Evolutionary conservation across 2,888 invertebrate species (phyloP), one percentile per base, ranked within the genome.

Genomic region (Lepidocyrtoides sp.): DNA sequence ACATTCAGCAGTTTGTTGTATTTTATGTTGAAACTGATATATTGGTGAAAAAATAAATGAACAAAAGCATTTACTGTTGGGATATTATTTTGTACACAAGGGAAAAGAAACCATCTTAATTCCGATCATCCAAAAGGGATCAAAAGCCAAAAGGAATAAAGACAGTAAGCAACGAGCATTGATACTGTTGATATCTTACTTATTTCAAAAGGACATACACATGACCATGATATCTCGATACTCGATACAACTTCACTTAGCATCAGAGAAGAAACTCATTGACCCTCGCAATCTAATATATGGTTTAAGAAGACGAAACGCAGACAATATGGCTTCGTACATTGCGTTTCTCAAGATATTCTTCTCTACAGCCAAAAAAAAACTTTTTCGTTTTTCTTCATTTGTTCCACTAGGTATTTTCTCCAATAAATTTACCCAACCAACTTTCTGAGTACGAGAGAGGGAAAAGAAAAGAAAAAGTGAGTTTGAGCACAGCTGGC

Each of bases 351-450:
- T 57, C 57, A 20, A 17, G 69, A 20, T 3, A 29, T 69, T 14
- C 32, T n/a, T n/a, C n/a, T n/a, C n/a, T n/a, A 69, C 32, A 32
- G 7, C 48, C 5, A 75, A 77, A 75, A 75, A 26, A 29, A 60
- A 82, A 26, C 57, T 77, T 51, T 60, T 60, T 63, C 54, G 14
- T 54, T 23, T 23, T 44, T 12, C 72, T 44, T 23, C 72, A 72
- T 44, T 44, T 72, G 72, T 44, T 72, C 72, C 17, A 0, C 1
- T 20, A 72, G 44, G 72, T 23, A 72, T 44, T 72, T 44, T 23
- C 44, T 10, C 44, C 72, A 72, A 72, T 72, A 72, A 72, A 72
- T 72, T n/a, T 32, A 17, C 51, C 77, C 75, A 48, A 48, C 23
- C 7, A 48, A 26, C 75, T n/a, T 23, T 29, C 51, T 20, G n/a